phyloP scores from a whole-genome alignment of 2,888 invertebrate genomes.

The Linnaemya tessellans region DNA sequence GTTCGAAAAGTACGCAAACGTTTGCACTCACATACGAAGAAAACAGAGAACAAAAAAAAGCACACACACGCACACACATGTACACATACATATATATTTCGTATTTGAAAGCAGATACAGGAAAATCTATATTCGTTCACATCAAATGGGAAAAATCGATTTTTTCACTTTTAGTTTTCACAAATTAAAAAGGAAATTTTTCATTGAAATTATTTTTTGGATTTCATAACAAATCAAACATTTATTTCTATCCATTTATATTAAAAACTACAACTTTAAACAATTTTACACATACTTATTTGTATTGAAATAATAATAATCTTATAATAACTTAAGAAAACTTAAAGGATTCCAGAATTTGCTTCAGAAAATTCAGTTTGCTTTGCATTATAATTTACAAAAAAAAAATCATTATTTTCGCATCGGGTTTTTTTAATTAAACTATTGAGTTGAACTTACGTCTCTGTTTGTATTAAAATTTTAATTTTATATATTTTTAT shows the following conservation, averaged over 20 bases:
- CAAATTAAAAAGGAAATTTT: constrained; percentile 20
- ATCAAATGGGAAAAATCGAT: constrained; percentile 75
- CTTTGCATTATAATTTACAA: constrained; percentile 13
- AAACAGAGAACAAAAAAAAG: constrained; percentile 50
- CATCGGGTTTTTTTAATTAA: constrained; percentile 48
- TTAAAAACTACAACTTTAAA: not conserved
- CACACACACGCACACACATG: constrained; percentile 35
- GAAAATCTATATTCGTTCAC: constrained; percentile 73
- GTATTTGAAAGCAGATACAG: constrained; percentile 69
- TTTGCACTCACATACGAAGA: constrained; percentile 49
- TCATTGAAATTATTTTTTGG: constrained; percentile 21
- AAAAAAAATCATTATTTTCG: not conserved
- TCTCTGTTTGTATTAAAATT: constrained; percentile 78
- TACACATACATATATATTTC: constrained; percentile 18
- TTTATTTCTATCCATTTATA: not conserved
- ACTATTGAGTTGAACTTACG: constrained; percentile 78
- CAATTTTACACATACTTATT: not conserved
- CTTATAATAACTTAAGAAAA: not conserved
- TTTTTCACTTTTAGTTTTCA: constrained; percentile 67
- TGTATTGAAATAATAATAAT: constrained; percentile 1
- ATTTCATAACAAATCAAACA: constrained; percentile 20
- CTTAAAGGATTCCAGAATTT: not conserved
- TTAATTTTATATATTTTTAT: constrained; percentile 29
- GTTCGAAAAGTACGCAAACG: constrained; percentile 42
- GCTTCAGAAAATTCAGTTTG: constrained; percentile 15